Conservation (phyloP, 1,140 invertebrate genomes). For the Palaemon carinicauda region DNA sequence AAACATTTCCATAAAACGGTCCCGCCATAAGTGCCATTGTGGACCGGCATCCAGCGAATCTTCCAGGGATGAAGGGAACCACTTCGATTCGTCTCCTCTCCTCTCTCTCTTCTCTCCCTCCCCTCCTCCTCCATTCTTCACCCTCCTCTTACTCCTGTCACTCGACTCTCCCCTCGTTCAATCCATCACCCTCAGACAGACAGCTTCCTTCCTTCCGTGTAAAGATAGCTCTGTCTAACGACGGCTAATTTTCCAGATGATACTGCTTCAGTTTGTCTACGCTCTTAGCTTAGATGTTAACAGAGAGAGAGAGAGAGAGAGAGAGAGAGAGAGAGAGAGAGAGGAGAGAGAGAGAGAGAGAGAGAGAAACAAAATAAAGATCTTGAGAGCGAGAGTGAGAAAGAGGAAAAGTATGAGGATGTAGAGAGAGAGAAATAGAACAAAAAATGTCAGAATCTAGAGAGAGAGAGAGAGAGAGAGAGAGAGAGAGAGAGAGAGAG, state of each 20-base stretch:
- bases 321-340: neutral
- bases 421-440: neutral
- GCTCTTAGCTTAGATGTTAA: neutral
- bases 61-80: too few species aligned
- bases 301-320: neutral
- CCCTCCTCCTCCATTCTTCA: too few species aligned
- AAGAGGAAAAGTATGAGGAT: neutral
- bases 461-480: too few species aligned
- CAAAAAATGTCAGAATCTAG: too few species aligned
- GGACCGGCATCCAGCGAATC: too few species aligned
- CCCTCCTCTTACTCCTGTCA: too few species aligned
- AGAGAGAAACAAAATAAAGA: too few species aligned
- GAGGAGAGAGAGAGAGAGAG: neutral
- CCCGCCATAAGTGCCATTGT: too few species aligned
- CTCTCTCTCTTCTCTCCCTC: too few species aligned
- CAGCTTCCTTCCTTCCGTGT: constrained; percentile 23
- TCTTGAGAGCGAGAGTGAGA: neutral
- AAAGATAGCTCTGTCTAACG: constrained; percentile 17
- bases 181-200: neutral
- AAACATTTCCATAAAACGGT: too few species aligned
- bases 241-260: constrained; percentile 33
- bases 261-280: constrained; percentile 3
- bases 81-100: too few species aligned
- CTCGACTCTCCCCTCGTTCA: neutral
- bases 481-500: too few species aligned